A percentile compares a stretch with the other conserved stretches of the same genome.
phyloP scores from a whole-genome alignment of 2,888 invertebrate species.

The Cabera pusaria region DNA sequence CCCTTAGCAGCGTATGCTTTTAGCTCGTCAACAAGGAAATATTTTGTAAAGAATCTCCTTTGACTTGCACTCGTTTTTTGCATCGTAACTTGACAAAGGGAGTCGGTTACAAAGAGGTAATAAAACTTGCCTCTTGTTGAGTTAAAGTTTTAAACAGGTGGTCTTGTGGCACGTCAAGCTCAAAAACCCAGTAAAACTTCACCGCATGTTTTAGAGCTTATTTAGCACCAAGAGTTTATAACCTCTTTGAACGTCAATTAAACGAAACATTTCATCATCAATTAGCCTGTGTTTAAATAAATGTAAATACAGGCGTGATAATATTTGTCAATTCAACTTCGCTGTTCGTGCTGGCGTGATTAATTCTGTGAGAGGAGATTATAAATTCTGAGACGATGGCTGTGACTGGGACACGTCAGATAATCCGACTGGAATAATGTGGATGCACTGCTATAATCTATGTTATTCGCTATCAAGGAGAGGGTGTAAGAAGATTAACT shows the following conservation, averaged over 20 bases:
- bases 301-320: conserved; percentile 18
- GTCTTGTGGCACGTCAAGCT: conserved; percentile 22
- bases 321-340: conserved; percentile 24
- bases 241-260: conserved; percentile 15
- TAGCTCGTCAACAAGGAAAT: conserved; percentile 37
- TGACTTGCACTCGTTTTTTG: conserved; percentile 30
- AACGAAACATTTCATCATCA: conserved; percentile 17
- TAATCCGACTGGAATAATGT: conserved; percentile 60
- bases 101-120: conserved; percentile 34
- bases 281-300: conserved; percentile 1
- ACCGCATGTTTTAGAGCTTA: conserved; percentile 10
- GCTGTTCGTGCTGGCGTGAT: conserved; percentile 37
- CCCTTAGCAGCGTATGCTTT: conserved; percentile 28
- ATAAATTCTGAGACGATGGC: conserved; percentile 45
- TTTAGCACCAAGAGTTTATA: background rate
- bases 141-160: conserved; percentile 33
- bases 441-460: conserved; percentile 59
- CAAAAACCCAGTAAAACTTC: conserved; percentile 12
- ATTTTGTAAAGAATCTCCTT: conserved; percentile 37
- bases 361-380: conserved; percentile 48
- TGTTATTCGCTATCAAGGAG: conserved; percentile 54
- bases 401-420: conserved; percentile 51
- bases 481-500: conserved; percentile 58
- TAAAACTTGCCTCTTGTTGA: conserved; percentile 33
- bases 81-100: conserved; percentile 31